These are phyloP conservation scores for Uromys caudimaculatus DNA, from an alignment of 2,797 vertebrate genomes.

Conservation along the genomic window DNA sequence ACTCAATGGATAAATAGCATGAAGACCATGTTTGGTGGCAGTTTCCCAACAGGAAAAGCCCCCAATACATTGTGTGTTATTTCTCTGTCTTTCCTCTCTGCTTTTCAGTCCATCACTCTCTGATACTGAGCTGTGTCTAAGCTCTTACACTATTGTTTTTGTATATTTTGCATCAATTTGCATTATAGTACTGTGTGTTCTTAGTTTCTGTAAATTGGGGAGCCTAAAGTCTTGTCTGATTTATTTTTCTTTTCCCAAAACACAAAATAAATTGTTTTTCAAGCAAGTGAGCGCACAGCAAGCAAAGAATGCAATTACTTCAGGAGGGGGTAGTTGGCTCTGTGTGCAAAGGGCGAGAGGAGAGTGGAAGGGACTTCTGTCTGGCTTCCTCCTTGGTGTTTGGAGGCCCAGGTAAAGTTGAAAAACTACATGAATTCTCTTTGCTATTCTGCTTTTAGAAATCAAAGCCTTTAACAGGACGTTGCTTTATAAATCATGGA, in stretches of 20 bases:
- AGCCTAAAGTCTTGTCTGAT: constrained; percentile 49
- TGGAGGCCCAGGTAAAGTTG: neutral
- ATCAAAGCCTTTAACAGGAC: neutral
- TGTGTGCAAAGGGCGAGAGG: neutral
- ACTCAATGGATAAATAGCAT: constrained; percentile 62
- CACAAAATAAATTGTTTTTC: constrained; percentile 28
- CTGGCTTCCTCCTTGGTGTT: neutral
- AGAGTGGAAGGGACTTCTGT: neutral
- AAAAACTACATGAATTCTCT: neutral
- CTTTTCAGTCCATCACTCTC: neutral
- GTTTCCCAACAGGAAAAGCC: constrained; percentile 8
- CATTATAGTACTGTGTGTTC: constrained; percentile 21
- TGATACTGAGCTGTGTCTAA: neutral
- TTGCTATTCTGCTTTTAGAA: neutral
- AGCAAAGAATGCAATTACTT: neutral
- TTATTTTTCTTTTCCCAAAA: constrained; percentile 53
- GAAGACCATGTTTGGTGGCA: constrained; percentile 39
- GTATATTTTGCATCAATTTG: constrained; percentile 40
- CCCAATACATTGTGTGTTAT: neutral
- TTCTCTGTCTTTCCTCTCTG: constrained; percentile 22
- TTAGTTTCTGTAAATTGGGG: constrained; percentile 9
- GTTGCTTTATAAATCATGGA: neutral
- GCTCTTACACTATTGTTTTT: constrained; percentile 57
- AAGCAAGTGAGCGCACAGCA: neutral
- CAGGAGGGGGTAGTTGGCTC: neutral